Evolutionary conservation across 2,113 vertebrate species (phyloP), one percentile per base, ranked within the genome.

Genomic region (Malaclemys terrapin): DNA sequence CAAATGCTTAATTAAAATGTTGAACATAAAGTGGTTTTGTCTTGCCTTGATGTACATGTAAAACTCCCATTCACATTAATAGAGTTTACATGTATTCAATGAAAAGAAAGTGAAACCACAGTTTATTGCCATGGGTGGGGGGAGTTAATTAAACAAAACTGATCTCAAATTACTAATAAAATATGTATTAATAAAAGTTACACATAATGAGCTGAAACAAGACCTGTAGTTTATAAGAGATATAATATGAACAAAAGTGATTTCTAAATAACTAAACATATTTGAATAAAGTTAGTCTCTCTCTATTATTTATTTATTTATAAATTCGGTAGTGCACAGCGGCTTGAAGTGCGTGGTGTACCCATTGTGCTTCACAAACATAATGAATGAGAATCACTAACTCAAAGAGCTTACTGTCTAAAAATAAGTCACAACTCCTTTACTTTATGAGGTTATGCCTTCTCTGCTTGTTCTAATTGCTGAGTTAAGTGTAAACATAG

Each of bases 41-140:
- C 52, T 83, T 84, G 42, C 83, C 35, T 91, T 97, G 83, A 95
- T 94, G 62, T 96, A 80, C 42, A 91, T 69, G 82, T 13, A 87
- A 93, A 98, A 84, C 84, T 95, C 87, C 42, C 47, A 88, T 91
- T 95, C 96, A 22, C 87, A 92, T 91, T 94, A 90, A 86, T 42
- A 76, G 29, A 95, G 87, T 11, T 82, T 90, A 35, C 2, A 24
- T n/a, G 42, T 38, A 35, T 82, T 94, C 14, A 2, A 29, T 87
- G 82, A 96, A 95, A 69, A 92, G 84, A 90, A 94, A 42, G 81
- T 0, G 1, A 11, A 62, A 91, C 4, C 5, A 84, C 8, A 38
- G 20, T 94, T 83, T 79, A 16, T 75, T 38, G 5, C 45, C 45
- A 45, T 45, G 14, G 17, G 62, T 8, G 16, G 16, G 19, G 29